A percentile compares a stretch with the other conserved stretches of the same genome.
phyloP scores from a whole-genome alignment of 2,797 vertebrate species.

The Echeneis naucrates region DNA sequence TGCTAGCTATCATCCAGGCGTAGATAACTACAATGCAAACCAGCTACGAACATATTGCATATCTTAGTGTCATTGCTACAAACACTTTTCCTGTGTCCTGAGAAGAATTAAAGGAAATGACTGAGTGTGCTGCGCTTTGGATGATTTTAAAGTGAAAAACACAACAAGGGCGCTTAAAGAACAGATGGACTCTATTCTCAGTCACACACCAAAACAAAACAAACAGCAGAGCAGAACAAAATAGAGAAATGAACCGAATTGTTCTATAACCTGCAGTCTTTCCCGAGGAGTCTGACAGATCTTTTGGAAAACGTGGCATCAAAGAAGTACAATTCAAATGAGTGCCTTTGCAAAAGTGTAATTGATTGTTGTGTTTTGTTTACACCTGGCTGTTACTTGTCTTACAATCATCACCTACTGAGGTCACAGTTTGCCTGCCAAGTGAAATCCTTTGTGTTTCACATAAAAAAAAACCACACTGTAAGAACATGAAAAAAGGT shows the following conservation, averaged over 20 bases:
- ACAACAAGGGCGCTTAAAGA: conserved; percentile 33
- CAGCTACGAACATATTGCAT: conserved; percentile 2
- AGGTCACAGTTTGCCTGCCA: conserved; percentile 61
- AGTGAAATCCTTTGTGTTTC: conserved; percentile 59
- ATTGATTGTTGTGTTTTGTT: conserved; percentile 55
- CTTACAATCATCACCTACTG: conserved; percentile 29
- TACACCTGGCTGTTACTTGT: conserved; percentile 30
- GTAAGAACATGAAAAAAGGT: conserved; percentile 37
- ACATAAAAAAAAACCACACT: conserved; percentile 19
- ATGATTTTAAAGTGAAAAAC: conserved; percentile 18
- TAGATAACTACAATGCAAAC: neutral
- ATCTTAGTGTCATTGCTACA: conserved; percentile 4
- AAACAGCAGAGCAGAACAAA: neutral
- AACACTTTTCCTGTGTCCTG: conserved; percentile 5
- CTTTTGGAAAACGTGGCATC: conserved; percentile 21
- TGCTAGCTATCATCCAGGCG: neutral
- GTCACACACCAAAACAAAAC: neutral
- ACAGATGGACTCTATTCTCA: conserved; percentile 15
- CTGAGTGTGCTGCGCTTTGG: neutral
- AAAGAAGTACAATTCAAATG: conserved; percentile 9
- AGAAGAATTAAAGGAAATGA: conserved; percentile 18
- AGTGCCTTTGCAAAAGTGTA: conserved; percentile 14
- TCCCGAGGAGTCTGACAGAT: conserved; percentile 15
- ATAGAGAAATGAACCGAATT: neutral
- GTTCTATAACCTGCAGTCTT: neutral